Conservation (phyloP, 2,888 invertebrate genomes). For the Hermodice carunculata region DNA sequence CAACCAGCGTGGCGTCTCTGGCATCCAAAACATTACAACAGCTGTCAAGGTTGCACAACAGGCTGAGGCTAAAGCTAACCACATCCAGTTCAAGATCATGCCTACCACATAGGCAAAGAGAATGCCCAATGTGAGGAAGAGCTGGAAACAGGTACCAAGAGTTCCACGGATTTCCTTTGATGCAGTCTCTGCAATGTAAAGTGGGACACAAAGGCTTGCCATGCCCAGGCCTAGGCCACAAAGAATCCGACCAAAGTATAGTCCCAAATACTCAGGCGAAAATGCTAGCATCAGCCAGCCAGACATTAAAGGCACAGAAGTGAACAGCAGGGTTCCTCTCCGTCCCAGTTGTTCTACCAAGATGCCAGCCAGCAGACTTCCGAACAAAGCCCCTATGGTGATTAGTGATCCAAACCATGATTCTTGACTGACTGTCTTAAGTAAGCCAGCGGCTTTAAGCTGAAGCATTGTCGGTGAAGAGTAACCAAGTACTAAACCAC, state of each 20-base stretch:
- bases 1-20: constrained; percentile 95
- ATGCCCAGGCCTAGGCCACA: constrained; percentile 83
- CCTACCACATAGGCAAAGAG: constrained; percentile 83
- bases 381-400: constrained; percentile 73
- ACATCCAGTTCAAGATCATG: constrained; percentile 82
- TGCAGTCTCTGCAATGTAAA: constrained; percentile 92
- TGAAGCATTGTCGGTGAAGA: constrained; percentile 64
- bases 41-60: constrained; percentile 84
- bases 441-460: constrained; percentile 43
- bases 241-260: constrained; percentile 85
- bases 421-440: constrained; percentile 67
- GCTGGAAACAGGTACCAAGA: constrained; percentile 88
- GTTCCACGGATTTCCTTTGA: constrained; percentile 93
- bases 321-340: constrained; percentile 72
- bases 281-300: constrained; percentile 87
- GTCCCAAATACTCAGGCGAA: constrained; percentile 57
- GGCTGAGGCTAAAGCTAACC: constrained; percentile 83
- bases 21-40: constrained; percentile 84
- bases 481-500: constrained; percentile 65
- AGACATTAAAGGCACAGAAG: constrained; percentile 77
- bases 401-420: constrained; percentile 65
- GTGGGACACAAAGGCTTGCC: constrained; percentile 87
- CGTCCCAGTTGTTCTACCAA: constrained; percentile 80
- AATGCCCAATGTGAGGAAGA: constrained; percentile 84
- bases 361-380: constrained; percentile 80